A percentile compares a stretch with the other conserved stretches of the same genome.
Conservation (phyloP, 2,113 vertebrate genomes). For the Argyrosomus japonicus region DNA sequence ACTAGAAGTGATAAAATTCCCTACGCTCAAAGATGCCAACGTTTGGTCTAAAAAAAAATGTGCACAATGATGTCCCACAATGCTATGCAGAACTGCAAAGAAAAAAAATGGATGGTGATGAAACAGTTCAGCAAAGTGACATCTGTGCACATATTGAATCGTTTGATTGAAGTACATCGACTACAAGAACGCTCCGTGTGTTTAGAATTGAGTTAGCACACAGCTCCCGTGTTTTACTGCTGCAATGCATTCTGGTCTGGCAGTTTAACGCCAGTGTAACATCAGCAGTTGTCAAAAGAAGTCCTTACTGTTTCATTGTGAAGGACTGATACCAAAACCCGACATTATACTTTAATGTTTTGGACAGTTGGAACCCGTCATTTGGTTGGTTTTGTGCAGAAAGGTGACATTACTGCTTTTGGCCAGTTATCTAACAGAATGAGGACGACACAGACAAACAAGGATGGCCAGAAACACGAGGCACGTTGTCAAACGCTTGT, state of each 20-base stretch:
- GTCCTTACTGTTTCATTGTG: background rate
- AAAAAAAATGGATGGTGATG: background rate
- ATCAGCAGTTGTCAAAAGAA: background rate
- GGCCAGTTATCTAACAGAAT: constrained; percentile 12
- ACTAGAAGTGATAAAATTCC: background rate
- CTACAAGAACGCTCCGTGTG: background rate
- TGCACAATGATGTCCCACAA: background rate
- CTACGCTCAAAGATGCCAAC: background rate
- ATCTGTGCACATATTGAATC: too few relatives aligned
- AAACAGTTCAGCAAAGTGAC: too few relatives aligned
- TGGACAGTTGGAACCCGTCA: background rate
- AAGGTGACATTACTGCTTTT: background rate
- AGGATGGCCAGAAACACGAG: background rate
- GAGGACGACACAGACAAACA: background rate
- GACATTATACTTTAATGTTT: constrained; percentile 10
- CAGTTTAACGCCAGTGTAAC: background rate
- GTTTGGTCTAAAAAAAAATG: background rate
- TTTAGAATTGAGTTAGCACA: background rate
- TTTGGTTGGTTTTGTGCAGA: background rate
- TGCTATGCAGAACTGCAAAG: background rate
- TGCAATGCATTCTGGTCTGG: constrained; percentile 9
- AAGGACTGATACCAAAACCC: background rate
- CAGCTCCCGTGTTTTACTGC: background rate
- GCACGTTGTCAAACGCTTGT: background rate
- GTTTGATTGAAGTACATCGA: too few relatives aligned